Evolutionary conservation across 2,797 vertebrate genomes (phyloP).

Genomic region (Galago senegalensis): DNA sequence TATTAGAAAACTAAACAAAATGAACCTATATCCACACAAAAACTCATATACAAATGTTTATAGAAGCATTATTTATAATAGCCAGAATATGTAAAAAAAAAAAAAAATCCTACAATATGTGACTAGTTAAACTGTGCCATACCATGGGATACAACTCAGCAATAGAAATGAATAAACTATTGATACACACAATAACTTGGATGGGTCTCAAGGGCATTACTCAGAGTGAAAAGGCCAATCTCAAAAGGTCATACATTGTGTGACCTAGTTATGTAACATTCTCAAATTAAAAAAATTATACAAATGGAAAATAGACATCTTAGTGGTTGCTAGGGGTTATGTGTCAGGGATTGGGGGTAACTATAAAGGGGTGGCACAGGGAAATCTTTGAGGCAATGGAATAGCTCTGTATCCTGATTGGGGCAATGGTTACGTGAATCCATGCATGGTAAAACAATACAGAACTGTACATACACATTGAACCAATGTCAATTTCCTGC

Average conservation of each 20-base stretch:
- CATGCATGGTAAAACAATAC: neutral
- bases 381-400: neutral
- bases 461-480: neutral
- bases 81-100: neutral
- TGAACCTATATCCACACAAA: neutral
- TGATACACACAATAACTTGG: neutral
- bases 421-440: neutral
- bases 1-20: slow-evolving; percentile 25
- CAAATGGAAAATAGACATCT: slow-evolving; percentile 5
- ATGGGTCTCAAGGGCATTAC: slow-evolving; percentile 27
- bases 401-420: neutral
- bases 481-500: slow-evolving; percentile 43
- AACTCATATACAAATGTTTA: neutral
- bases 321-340: neutral
- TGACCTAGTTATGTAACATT: neutral
- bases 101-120: slow-evolving; percentile 15
- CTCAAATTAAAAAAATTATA: slow-evolving; percentile 51
- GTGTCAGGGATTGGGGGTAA: neutral
- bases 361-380: neutral
- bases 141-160: neutral
- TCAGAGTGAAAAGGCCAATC: neutral
- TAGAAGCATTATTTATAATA: neutral
- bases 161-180: slow-evolving; percentile 57
- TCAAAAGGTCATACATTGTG: slow-evolving; percentile 30
- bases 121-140: neutral